These are phyloP conservation scores for Euglossa dilemma DNA, from an alignment of 1,140 invertebrate species.

Conservation along the genomic window DNA sequence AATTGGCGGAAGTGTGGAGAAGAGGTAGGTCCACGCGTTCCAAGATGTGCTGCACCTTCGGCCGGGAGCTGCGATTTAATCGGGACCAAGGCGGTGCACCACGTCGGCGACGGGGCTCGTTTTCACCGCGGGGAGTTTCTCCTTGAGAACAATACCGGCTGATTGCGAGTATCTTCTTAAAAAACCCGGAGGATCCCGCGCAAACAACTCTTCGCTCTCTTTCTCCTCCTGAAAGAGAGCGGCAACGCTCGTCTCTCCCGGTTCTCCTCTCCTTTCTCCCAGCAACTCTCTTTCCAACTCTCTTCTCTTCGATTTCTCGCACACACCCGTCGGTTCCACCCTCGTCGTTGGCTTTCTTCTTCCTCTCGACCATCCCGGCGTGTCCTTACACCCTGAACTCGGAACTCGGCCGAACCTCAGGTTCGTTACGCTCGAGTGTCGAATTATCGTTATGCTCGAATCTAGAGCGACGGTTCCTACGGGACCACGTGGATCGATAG, in stretches of 20 bases:
- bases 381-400: slow-evolving; percentile 10
- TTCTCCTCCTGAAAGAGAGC: neutral
- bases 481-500: slow-evolving; percentile 48
- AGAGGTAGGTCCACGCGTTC: neutral
- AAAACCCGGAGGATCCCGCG: slow-evolving; percentile 52
- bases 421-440: slow-evolving; percentile 60
- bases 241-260: neutral
- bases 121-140: slow-evolving; percentile 75
- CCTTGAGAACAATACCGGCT: slow-evolving; percentile 73
- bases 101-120: slow-evolving; percentile 67
- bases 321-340: neutral
- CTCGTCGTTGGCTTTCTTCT: neutral
- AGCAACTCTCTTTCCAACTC: neutral
- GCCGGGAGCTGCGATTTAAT: slow-evolving; percentile 5
- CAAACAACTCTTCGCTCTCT: slow-evolving; percentile 17
- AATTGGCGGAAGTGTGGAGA: neutral
- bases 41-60: slow-evolving; percentile 9
- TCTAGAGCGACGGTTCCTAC: slow-evolving; percentile 48
- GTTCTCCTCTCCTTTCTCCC: neutral
- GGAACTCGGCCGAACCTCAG: slow-evolving; percentile 27
- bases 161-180: slow-evolving; percentile 73
- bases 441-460: slow-evolving; percentile 68
- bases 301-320: neutral
- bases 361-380: neutral
- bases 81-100: slow-evolving; percentile 42